Base-by-base conservation (phyloP, 23 tunicate species). In the Phallusia fumigata region DNA sequence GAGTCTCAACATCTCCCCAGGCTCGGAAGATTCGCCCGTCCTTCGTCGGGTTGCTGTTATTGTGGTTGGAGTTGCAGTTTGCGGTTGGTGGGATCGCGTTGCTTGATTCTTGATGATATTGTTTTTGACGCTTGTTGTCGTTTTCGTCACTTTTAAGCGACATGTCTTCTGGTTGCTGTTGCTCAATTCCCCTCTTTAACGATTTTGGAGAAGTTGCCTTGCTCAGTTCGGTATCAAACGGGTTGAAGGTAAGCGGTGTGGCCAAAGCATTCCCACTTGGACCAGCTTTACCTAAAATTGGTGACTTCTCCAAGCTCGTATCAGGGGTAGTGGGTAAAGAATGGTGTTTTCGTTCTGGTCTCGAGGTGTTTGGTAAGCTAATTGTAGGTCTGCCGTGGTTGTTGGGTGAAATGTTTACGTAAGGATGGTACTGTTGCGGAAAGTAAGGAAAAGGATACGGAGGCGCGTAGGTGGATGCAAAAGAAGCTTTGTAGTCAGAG, bases 401-500 rank as follows among this genome's bases (percentile, higher is more conserved):
- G 78, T 74, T 34, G 2, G 44, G 78, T 19, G 78, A 74, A 21
- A 24, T 58, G 69, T 58, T 58, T 58, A 58, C 28, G 69, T 58
- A 58, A 58, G 69, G 69, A 58, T 58, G 69, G 69, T 6, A 58
- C 28, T 22, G 69, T 21, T 58, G 69, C 69, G 69, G 69, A 24
- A 58, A 58, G 69, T 58, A 58, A 58, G 69, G 69, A 58, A 58
- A 13, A 58, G 69, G 69, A 58, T 58, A 58, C 69, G 69, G 69
- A 58, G 69, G 69, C 16, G 69, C 69, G 69, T 58, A 58, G 69
- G 69, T 6, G 69, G 69, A 58, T 21, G 69, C 69, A 58, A 58
- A 58, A 22, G 69, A 21, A 5, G 69, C 69, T 58, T 58, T 58
- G 13, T 58, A 58, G 69, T 58, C 69, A 58, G 69, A 58, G 69